phyloP scores from a whole-genome alignment of 1,140 invertebrate genomes.

The Amyelois transitella region DNA sequence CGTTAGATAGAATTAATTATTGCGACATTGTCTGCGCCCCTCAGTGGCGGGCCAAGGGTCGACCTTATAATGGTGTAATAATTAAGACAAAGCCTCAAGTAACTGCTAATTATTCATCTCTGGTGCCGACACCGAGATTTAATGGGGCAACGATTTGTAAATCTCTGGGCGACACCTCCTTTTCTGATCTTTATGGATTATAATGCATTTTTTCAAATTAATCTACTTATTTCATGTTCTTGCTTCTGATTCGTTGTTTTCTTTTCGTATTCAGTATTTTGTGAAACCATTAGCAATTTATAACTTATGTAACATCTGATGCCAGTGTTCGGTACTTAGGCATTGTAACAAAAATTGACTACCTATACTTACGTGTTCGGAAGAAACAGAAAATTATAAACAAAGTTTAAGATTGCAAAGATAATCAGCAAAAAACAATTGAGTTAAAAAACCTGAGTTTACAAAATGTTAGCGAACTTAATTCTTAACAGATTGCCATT shows the following conservation, averaged over 20 bases:
- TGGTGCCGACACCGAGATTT: conserved; percentile 41
- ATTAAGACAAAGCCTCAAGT: conserved; percentile 63
- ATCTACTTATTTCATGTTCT: not conserved
- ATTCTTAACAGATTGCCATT: no score
- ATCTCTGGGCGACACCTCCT: conserved; percentile 5
- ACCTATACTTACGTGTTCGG: no score
- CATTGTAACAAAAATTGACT: no score
- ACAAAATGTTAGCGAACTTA: no score
- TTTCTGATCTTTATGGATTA: not conserved
- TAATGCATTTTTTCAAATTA: not conserved
- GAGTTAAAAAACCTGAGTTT: no score
- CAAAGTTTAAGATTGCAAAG: no score
- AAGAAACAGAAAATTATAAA: no score
- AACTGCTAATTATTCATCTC: conserved; percentile 61
- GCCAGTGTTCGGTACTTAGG: no score
- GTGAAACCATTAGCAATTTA: no score
- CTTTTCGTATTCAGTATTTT: not conserved
- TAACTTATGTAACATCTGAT: no score
- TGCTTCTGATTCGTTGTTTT: not conserved
- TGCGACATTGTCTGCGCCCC: conserved; percentile 52
- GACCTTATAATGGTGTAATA: conserved; percentile 62
- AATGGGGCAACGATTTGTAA: conserved; percentile 51
- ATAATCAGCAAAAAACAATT: no score
- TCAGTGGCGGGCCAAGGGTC: conserved; percentile 40
- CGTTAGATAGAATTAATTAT: conserved; percentile 65